Evolutionary conservation across 2,888 invertebrate genomes (phyloP).

Genomic region (Diadromus collaris): DNA sequence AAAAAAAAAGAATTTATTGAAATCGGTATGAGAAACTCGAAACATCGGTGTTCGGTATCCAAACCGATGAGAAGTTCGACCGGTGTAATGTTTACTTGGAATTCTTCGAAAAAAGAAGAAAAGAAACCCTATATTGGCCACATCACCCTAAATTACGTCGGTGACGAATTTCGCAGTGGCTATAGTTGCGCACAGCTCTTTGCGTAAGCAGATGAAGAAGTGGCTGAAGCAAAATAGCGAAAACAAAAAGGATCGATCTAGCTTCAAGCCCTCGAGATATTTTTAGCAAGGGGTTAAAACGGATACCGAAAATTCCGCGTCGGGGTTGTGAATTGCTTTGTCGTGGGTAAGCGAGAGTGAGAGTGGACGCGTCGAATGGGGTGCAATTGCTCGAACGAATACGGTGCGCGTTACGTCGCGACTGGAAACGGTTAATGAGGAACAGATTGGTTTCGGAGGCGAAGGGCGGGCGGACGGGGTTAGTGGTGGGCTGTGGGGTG

Average conservation of each 20-base stretch:
- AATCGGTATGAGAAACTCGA: neutral
- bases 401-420: slow-evolving; percentile 33
- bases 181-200: neutral
- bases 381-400: slow-evolving; percentile 42
- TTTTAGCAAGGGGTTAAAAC: neutral
- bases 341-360: slow-evolving; percentile 18
- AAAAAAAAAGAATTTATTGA: too few relatives aligned
- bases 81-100: neutral
- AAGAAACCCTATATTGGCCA: neutral
- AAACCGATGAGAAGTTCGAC: neutral
- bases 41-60: neutral
- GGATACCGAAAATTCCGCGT: neutral
- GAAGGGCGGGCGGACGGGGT: slow-evolving; percentile 28
- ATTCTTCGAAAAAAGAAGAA: neutral
- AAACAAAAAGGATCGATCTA: neutral
- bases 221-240: neutral
- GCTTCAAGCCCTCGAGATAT: neutral
- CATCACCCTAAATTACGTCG: neutral
- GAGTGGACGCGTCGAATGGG: slow-evolving; percentile 27
- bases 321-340: slow-evolving; percentile 1
- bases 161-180: neutral
- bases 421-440: slow-evolving; percentile 68
- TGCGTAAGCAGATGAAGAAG: too few relatives aligned
- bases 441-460: slow-evolving; percentile 68
- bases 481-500: slow-evolving; percentile 7